These are phyloP conservation scores for Malthinus seriepunctatus DNA, from an alignment of 2,888 invertebrate genomes.

Conservation along the genomic window DNA sequence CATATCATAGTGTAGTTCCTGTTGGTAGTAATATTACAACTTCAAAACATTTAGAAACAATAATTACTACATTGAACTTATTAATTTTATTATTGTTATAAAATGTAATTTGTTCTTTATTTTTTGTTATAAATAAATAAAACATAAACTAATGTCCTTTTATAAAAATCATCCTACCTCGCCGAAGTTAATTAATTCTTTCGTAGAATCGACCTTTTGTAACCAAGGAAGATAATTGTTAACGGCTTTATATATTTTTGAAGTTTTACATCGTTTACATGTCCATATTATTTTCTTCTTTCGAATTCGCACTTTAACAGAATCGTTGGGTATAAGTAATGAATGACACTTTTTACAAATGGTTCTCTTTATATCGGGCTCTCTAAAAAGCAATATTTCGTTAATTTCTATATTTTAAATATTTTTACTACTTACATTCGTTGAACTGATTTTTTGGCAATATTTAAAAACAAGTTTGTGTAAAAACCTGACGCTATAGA, in stretches of 20 bases:
- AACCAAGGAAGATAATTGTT: slow-evolving; percentile 53
- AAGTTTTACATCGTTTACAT: slow-evolving; percentile 53
- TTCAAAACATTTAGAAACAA: neutral
- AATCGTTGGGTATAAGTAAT: slow-evolving; percentile 57
- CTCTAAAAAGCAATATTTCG: slow-evolving; percentile 47
- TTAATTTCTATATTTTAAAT: neutral
- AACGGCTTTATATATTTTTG: slow-evolving; percentile 50
- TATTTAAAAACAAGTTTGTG: slow-evolving; percentile 45
- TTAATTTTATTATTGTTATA: neutral
- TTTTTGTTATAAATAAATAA: neutral
- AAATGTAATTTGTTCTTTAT: neutral
- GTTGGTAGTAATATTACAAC: neutral
- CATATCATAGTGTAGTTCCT: slow-evolving; percentile 11
- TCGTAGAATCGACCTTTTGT: slow-evolving; percentile 52
- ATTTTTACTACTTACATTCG: slow-evolving; percentile 46
- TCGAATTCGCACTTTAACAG: slow-evolving; percentile 55
- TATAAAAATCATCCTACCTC: no score
- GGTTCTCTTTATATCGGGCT: slow-evolving; percentile 57
- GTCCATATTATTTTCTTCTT: slow-evolving; percentile 55
- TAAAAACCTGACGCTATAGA: slow-evolving; percentile 42
- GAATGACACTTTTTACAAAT: slow-evolving; percentile 60
- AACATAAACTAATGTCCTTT: neutral
- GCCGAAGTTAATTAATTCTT: slow-evolving; percentile 41
- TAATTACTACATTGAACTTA: slow-evolving; percentile 1
- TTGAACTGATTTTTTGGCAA: slow-evolving; percentile 51